Evolutionary conservation across 1,140 invertebrate species (phyloP).

Genomic region (Zophobas atratus): DNA sequence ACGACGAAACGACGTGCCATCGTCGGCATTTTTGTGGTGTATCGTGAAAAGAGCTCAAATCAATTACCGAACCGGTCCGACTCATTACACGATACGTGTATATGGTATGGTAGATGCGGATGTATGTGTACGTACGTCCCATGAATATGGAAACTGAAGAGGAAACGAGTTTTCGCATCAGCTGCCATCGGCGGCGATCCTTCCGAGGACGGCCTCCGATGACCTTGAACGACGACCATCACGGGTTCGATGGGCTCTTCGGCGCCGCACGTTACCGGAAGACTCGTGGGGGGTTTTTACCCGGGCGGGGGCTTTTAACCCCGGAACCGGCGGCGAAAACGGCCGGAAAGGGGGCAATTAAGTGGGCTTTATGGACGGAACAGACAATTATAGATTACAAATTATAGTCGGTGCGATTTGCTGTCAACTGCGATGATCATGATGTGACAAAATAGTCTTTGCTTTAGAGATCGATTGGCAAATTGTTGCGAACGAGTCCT

Average conservation of each 20-base stretch:
- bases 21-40: constrained; percentile 24
- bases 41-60: constrained; percentile 28
- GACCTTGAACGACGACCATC: constrained; percentile 3
- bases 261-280: constrained; percentile 2
- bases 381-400: too few relatives aligned
- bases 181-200: neutral
- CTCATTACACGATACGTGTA: constrained; percentile 17
- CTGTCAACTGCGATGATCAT: too few relatives aligned
- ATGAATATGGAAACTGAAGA: constrained; percentile 31
- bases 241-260: constrained; percentile 19
- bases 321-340: neutral
- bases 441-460: too few relatives aligned
- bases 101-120: constrained; percentile 15
- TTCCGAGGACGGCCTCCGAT: constrained; percentile 19
- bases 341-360: too few relatives aligned
- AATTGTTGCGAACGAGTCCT: too few relatives aligned
- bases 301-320: neutral
- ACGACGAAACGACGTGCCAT: constrained; percentile 14
- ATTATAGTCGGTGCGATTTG: too few relatives aligned
- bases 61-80: constrained; percentile 28
- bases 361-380: too few relatives aligned
- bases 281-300: neutral
- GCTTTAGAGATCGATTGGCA: too few relatives aligned
- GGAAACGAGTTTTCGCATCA: constrained; percentile 3
- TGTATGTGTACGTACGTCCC: constrained; percentile 12